Base-by-base conservation (phyloP, 2,113 vertebrate species). In the Notarius lentiginosus region DNA sequence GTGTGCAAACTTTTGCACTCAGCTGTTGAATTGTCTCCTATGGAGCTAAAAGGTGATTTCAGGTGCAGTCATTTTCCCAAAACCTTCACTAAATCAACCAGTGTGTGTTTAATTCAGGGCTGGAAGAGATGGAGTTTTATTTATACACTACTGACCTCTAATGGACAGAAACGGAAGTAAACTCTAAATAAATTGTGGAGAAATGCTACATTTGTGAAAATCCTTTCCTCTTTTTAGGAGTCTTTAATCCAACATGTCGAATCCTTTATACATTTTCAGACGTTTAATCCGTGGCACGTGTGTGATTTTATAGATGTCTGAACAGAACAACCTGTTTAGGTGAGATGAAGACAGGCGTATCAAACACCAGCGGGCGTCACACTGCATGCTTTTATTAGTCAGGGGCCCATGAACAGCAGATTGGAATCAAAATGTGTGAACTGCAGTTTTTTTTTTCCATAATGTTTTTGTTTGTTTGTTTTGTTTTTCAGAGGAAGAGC, bases 401-500 rank as follows among this genome's bases (percentile, higher is more conserved):
- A 70, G 65, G n/a, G 65, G 65, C 27, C 11, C 7, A 66, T 24
- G 61, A 63, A 3, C 20, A 65, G 9, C 9, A 66, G 24, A 9
- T 8, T 3, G 7, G 17, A 72, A 8, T 7, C 7, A 11, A 9
- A 41, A 8, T 41, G 34, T 70, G 27, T 70, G 7, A 47, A 73
- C 14, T 47, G 17, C 18, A 6, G 10, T n/a, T 77, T 24, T 70
- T 60, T 41, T 41, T 41, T 41, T 41, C 41, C n/a, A 24, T 5
- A 5, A 0, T 68, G 65, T 27, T 30, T 10, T n/a, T 76, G 2
- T 87, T 4, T 88, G 53, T 24, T 90, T 86, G 1, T 79, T 86
- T 92, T 56, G 92, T 27, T 70, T 93, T 85, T 83, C 90, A 99
- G 97, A 97, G 86, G 94, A 97, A 89, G 97, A 99, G 73, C 94